phyloP scores from a whole-genome alignment of 2,888 invertebrate species.

The Charanyca ferruginea region DNA sequence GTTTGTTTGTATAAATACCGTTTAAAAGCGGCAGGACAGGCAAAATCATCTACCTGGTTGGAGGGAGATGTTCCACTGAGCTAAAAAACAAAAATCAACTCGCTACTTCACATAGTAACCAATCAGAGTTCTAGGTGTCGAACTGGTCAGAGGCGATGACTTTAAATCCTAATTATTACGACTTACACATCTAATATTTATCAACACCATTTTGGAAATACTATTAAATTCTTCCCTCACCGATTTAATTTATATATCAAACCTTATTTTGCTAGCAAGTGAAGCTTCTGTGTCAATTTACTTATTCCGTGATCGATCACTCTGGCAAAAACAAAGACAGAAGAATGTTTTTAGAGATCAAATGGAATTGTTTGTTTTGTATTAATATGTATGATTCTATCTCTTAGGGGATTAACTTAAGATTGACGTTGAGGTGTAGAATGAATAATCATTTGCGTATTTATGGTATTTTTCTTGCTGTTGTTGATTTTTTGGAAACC shows the following conservation, averaged over 20 bases:
- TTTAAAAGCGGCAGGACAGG: too few species aligned
- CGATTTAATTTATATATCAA: neutral
- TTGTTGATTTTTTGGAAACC: neutral
- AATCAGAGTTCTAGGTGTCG: too few species aligned
- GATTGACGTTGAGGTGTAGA: slow-evolving; percentile 8
- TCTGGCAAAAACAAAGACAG: slow-evolving; percentile 17
- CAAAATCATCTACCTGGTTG: too few species aligned
- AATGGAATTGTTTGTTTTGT: slow-evolving; percentile 31
- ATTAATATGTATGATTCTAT: slow-evolving; percentile 26
- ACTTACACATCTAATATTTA: too few species aligned
- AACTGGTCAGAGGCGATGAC: too few species aligned
- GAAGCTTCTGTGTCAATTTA: slow-evolving; percentile 21
- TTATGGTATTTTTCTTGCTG: neutral
- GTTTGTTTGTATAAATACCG: too few species aligned
- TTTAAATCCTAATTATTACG: too few species aligned
- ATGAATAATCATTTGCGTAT: slow-evolving; percentile 9
- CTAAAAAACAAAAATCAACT: too few species aligned
- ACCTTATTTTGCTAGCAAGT: neutral
- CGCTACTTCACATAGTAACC: too few species aligned
- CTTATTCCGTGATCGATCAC: slow-evolving; percentile 27
- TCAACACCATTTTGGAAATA: neutral
- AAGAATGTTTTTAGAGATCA: slow-evolving; percentile 35
- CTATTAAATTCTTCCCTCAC: neutral
- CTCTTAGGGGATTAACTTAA: slow-evolving; percentile 13
- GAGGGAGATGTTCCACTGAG: too few species aligned